Percentiles rank a stretch among this genome's conserved stretches.
Evolutionary conservation across 2,888 invertebrate genomes (phyloP).

Genomic region (Xestia ashworthii): DNA sequence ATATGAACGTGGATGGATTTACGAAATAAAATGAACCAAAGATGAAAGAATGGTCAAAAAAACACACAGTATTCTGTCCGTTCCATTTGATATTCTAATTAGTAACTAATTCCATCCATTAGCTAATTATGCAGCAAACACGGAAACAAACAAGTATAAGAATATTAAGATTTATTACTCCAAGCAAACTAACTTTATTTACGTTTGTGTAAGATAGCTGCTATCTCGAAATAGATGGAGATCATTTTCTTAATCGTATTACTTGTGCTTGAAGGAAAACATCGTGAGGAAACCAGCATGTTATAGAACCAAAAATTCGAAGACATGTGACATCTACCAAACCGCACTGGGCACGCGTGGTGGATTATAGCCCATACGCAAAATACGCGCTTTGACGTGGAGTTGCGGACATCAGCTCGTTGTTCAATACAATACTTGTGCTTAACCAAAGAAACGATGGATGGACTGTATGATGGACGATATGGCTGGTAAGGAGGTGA

Average conservation of each 20-base stretch:
- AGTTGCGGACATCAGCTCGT: too few relatives aligned
- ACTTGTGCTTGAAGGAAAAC: neutral
- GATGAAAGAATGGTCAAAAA: neutral
- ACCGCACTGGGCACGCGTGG: too few relatives aligned
- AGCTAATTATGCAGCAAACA: conserved; percentile 29
- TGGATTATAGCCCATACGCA: too few relatives aligned
- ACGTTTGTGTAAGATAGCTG: conserved; percentile 1
- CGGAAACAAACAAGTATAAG: conserved; percentile 39
- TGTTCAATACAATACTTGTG: too few relatives aligned
- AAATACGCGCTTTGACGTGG: too few relatives aligned
- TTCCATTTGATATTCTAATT: conserved; percentile 19
- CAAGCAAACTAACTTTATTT: conserved; percentile 29
- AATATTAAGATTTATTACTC: conserved; percentile 36
- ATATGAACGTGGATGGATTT: neutral
- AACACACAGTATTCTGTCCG: neutral
- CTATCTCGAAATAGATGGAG: neutral
- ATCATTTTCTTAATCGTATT: neutral
- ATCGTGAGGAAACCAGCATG: too few relatives aligned
- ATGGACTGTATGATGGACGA: neutral
- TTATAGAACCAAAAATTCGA: too few relatives aligned
- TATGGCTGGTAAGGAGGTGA: neutral
- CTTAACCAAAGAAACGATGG: too few relatives aligned
- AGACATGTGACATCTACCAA: too few relatives aligned
- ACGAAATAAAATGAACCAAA: neutral
- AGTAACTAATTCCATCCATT: conserved; percentile 33